Evolutionary conservation across 30 jellyfish, hydroid and myxozoan genomes (phyloP), one percentile per base, ranked within the genome.

Genomic region (Aurelia aurita complex sp. Pacific): DNA sequence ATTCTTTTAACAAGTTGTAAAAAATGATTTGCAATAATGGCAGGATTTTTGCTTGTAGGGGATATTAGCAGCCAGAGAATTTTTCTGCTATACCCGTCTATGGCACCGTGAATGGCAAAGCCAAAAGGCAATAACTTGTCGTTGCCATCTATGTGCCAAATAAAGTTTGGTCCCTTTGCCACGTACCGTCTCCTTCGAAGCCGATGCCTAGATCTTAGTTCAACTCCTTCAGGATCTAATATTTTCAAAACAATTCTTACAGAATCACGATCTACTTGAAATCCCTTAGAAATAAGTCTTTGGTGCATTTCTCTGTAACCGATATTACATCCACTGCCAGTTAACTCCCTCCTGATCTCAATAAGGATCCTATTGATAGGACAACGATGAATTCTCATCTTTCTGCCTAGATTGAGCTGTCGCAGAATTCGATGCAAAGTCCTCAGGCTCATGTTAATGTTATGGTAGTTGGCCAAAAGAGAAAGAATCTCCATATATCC

Each of bases 31-130:
- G 86, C 91, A 15, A 65, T 23, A 13, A 16, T 15, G 36, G 54
- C 68, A 10, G 91, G 85, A 15, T 17, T 29, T 19, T 82, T 82
- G 68, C 71, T 82, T 14, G 91, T 67, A 1, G 66, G 40, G 51
- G 91, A 4, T 10, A 82, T 70, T 12, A 64, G n/a, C n/a, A 82
- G 77, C 91, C 91, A 82, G 5, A 82, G 65, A 18, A 82, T 69
- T 32, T 69, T 68, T 16, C 91, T 61, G 42, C 91, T 82, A 16
- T 19, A 82, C 62, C 91, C 91, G 61, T 82, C 91, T 2, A 82
- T 82, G 4, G 68, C 64, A n/a, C 91, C 91, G 54, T 82, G 91
- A 29, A 82, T 60, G 13, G 85, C 66, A 46, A 82, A 82, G 46
- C 91, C 91, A 43, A 66, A 82, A 12, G 91, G 91, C 35, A 35